A percentile compares a stretch with the other conserved stretches of the same genome.
phyloP scores from a whole-genome alignment of 2,888 invertebrate genomes.

The Scaptomyza caliginosa region DNA sequence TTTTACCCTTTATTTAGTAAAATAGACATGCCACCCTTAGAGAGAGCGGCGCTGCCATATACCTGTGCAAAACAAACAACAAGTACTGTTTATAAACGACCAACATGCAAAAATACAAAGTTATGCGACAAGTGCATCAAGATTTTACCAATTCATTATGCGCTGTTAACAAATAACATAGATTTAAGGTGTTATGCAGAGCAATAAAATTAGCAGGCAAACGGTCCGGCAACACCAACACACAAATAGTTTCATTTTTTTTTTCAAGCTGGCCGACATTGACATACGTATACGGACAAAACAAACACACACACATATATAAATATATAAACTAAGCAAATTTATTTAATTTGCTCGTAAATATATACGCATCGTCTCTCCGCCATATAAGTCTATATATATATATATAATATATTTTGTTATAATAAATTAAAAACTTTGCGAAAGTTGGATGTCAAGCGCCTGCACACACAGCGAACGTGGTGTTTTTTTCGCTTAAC shows the following conservation, averaged over 20 bases:
- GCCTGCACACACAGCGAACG: conserved; percentile 34
- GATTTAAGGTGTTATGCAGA: background rate
- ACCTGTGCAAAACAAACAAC: background rate
- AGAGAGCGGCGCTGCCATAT: conserved; percentile 2
- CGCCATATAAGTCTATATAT: conserved; percentile 4
- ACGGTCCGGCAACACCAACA: conserved; percentile 34
- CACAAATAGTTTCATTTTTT: conserved; percentile 52
- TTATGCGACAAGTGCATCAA: too few species aligned
- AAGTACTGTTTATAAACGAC: background rate
- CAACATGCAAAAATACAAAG: background rate
- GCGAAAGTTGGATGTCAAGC: conserved; percentile 21
- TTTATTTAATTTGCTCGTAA: conserved; percentile 15
- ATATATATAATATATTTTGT: conserved; percentile 3
- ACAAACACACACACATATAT: conserved; percentile 43
- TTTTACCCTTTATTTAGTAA: background rate
- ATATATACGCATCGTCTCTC: background rate
- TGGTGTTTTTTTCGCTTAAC: conserved; percentile 37
- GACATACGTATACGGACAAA: conserved; percentile 49
- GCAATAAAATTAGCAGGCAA: background rate
- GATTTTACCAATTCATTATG: background rate
- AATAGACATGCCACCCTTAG: background rate
- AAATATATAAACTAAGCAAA: conserved; percentile 7
- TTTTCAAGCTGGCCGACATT: conserved; percentile 55
- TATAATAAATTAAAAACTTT: conserved; percentile 28
- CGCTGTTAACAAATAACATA: background rate